Evolutionary conservation across 2,797 vertebrate species (phyloP), one percentile per base, ranked within the genome.

Genomic region (Apogon talboti): DNA sequence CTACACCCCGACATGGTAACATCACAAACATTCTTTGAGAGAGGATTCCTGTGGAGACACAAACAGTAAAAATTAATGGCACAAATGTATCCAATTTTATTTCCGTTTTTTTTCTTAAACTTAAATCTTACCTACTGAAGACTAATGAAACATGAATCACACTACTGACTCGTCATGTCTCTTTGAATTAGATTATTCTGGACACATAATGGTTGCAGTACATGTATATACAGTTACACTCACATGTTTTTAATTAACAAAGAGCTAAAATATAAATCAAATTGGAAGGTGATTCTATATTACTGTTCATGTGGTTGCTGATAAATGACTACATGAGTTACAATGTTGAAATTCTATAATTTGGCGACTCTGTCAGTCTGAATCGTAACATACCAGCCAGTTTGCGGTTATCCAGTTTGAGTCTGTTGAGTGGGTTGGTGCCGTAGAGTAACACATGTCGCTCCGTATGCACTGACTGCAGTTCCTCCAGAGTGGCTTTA

Each of bases 331-430:
- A 35, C 33, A 35, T 35, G 10, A 35, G 33, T 35, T 35, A 35
- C 3, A 35, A 8, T 35, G 33, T 11, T 46, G 4, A 50, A 61
- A 37, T 28, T 1, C 21, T 5, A 16, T 42, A 1, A n/a, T 70
- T 21, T 33, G 14, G 24, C 35, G 24, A 56, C 38, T 49, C 6
- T 9, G 11, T 42, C n/a, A 46, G 6, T 42, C 4, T 53, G 16
- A 61, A 14, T 13, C 6, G 21, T 47, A 0, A 41, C 84, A 3
- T 89, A 99, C 97, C 96, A 48, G 96, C 94, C 65, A 99, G 92
- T 85, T 98, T 99, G 76, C 96, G 95, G 1, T 96, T 97, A 85
- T 99, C 98, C 92, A 98, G 94, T 87, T 98, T 98, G 74, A 98
- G 96, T 73, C 96, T 95, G 91, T 95, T 97, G 66, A 98, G 95